These are phyloP conservation scores for Holotrichia oblita DNA, from an alignment of 1,140 invertebrate species.

Conservation along the genomic window DNA sequence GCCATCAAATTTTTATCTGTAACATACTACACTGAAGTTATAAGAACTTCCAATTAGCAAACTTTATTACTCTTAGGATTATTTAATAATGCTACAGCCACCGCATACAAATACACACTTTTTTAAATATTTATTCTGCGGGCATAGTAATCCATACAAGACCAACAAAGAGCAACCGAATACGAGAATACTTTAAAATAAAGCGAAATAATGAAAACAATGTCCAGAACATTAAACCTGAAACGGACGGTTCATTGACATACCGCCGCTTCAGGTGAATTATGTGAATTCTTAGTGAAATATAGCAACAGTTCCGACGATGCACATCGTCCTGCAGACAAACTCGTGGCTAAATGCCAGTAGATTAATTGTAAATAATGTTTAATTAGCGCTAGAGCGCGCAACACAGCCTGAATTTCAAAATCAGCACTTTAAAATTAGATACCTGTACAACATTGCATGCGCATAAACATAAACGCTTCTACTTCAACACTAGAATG, in stretches of 20 bases:
- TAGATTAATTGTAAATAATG: constrained; percentile 1
- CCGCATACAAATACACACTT: too few relatives aligned
- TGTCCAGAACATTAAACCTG: background rate
- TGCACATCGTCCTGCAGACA: constrained; percentile 3
- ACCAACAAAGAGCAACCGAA: background rate
- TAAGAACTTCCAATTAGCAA: too few relatives aligned
- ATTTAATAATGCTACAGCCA: too few relatives aligned
- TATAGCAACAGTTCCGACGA: background rate
- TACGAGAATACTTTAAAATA: background rate
- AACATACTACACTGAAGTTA: too few relatives aligned
- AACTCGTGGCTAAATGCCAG: constrained; percentile 5
- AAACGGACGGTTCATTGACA: constrained; percentile 1
- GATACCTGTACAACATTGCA: background rate
- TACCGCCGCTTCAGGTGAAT: constrained; percentile 9
- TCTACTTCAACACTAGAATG: background rate
- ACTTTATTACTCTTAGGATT: too few relatives aligned
- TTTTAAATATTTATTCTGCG: too few relatives aligned
- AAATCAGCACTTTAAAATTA: background rate
- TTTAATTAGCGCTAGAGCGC: background rate
- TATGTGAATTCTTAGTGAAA: constrained; percentile 13
- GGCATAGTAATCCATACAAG: background rate
- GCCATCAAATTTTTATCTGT: too few relatives aligned
- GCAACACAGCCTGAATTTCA: background rate
- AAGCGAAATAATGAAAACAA: background rate
- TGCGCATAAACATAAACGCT: background rate